phyloP scores from a whole-genome alignment of 2,888 invertebrate genomes.

The Sycophila texana region DNA sequence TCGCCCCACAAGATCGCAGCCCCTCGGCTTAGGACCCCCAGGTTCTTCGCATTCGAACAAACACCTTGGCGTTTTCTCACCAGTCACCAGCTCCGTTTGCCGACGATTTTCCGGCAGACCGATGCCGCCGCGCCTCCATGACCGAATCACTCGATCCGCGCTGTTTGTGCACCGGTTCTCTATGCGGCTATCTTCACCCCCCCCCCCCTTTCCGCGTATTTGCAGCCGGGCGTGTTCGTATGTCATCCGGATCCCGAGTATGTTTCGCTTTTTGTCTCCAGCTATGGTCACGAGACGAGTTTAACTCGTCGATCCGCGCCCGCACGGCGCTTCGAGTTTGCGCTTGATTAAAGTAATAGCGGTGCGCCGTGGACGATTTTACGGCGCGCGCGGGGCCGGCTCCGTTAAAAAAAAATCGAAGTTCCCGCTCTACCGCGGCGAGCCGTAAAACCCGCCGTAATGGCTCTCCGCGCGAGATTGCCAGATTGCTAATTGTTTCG shows the following conservation, averaged over 20 bases:
- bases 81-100: too few relatives aligned
- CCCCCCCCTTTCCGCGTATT: neutral
- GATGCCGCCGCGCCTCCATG: too few relatives aligned
- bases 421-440: neutral
- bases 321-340: slow-evolving; percentile 1
- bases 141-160: too few relatives aligned
- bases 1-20: too few relatives aligned
- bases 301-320: neutral
- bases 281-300: neutral
- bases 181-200: neutral
- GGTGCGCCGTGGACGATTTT: slow-evolving; percentile 21
- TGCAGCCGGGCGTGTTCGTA: neutral
- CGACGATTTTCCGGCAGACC: too few relatives aligned
- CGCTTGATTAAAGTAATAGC: slow-evolving; percentile 35
- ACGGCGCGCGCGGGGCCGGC: slow-evolving; percentile 9
- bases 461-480: neutral
- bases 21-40: too few relatives aligned
- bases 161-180: neutral
- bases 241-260: neutral
- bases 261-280: neutral
- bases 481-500: slow-evolving; percentile 8
- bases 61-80: too few relatives aligned
- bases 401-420: slow-evolving; percentile 16
- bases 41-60: too few relatives aligned
- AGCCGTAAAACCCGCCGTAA: neutral